phyloP scores from a whole-genome alignment of 2,113 vertebrate genomes.

The Forbesichthys agassizii region DNA sequence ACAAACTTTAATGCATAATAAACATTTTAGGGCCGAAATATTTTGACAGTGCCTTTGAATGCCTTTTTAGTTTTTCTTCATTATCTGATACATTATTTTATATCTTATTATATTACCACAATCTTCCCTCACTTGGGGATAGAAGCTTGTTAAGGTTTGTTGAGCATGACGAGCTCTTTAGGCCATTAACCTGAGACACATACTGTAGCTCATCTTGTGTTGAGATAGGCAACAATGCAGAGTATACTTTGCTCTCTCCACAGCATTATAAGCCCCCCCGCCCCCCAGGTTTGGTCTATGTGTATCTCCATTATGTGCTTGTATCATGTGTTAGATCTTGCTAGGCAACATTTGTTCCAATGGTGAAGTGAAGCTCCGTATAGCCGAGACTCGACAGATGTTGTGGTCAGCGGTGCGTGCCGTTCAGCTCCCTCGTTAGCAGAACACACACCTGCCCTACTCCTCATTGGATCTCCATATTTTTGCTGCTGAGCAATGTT shows the following conservation, averaged over 20 bases:
- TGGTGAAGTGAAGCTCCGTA: slow-evolving; percentile 41
- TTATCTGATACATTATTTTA: too few species aligned
- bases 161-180: slow-evolving; percentile 62
- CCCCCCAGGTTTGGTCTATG: slow-evolving; percentile 43
- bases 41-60: too few species aligned
- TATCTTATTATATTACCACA: too few species aligned
- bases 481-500: slow-evolving; percentile 36
- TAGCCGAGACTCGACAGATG: slow-evolving; percentile 62
- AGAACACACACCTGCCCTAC: slow-evolving; percentile 65
- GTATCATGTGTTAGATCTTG: slow-evolving; percentile 43
- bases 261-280: slow-evolving; percentile 44
- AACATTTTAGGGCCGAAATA: too few species aligned
- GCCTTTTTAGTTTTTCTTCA: too few species aligned
- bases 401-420: slow-evolving; percentile 59
- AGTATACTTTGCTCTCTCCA: slow-evolving; percentile 12
- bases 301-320: slow-evolving; percentile 38
- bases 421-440: slow-evolving; percentile 67
- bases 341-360: slow-evolving; percentile 24
- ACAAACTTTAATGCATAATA: too few species aligned
- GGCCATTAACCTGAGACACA: slow-evolving; percentile 42
- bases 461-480: slow-evolving; percentile 36
- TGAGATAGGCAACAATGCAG: slow-evolving; percentile 4
- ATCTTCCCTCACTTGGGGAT: too few species aligned
- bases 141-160: slow-evolving; percentile 56
- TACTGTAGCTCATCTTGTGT: slow-evolving; percentile 39